Conservation (phyloP, 2,113 vertebrate genomes). For the Bagarius yarrelli region DNA sequence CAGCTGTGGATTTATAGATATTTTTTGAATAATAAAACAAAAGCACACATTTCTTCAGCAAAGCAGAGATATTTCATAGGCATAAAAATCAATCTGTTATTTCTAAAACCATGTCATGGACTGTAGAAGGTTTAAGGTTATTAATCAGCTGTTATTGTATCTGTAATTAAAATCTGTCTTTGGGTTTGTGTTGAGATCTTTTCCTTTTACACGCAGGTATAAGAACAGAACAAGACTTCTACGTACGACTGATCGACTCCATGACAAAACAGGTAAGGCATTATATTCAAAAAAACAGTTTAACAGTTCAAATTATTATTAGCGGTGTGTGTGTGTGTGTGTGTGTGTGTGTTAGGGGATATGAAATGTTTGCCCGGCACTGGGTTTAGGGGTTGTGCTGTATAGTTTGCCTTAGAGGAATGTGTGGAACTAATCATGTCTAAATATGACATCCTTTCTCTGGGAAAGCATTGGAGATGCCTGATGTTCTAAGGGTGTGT, state of each 20-base stretch:
- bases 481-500: slow-evolving; percentile 26
- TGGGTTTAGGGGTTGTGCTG: slow-evolving; percentile 28
- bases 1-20: too few species aligned
- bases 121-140: neutral
- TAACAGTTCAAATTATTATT: neutral
- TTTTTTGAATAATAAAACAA: too few species aligned
- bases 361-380: slow-evolving; percentile 26
- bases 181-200: neutral
- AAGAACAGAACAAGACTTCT: slow-evolving; percentile 94
- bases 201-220: slow-evolving; percentile 71
- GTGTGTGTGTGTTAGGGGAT: slow-evolving; percentile 11
- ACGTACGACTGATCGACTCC: slow-evolving; percentile 93
- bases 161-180: neutral
- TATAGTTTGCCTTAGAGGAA: slow-evolving; percentile 39
- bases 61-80: neutral
- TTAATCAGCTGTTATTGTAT: neutral
- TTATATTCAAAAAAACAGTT: slow-evolving; percentile 21
- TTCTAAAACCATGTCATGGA: neutral
- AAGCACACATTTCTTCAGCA: neutral
- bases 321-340: slow-evolving; percentile 19
- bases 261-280: slow-evolving; percentile 96
- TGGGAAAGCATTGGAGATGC: slow-evolving; percentile 46
- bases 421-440: slow-evolving; percentile 36
- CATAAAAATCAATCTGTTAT: neutral
- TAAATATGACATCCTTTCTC: slow-evolving; percentile 45